Evolutionary conservation across 2,797 vertebrate genomes (phyloP).

Genomic region (Austrolebias charrua): DNA sequence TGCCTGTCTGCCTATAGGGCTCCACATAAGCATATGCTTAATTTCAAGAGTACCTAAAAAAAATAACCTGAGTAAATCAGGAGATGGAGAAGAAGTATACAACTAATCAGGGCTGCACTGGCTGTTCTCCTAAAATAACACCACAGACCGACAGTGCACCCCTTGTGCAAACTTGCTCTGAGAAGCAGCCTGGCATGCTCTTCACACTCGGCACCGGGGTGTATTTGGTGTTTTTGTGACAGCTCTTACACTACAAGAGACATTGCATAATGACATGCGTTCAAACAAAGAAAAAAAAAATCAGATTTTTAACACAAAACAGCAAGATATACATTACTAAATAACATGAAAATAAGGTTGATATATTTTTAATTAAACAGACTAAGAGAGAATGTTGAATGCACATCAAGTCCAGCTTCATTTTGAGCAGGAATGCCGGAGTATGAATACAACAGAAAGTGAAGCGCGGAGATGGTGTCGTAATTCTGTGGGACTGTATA

Average conservation of each 20-base stretch:
- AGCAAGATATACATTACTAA: background rate
- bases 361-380: background rate
- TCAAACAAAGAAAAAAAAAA: background rate
- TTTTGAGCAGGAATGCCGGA: background rate
- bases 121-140: slow-evolving; percentile 7
- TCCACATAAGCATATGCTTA: background rate
- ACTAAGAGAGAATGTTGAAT: background rate
- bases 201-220: background rate
- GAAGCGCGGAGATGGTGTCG: background rate
- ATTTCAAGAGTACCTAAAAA: background rate
- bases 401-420: background rate
- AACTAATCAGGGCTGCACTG: slow-evolving; percentile 3
- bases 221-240: slow-evolving; percentile 7
- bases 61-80: background rate
- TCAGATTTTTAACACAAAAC: background rate
- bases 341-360: background rate
- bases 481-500: background rate
- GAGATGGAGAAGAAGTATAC: background rate
- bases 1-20: background rate
- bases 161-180: slow-evolving; percentile 2
- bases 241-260: slow-evolving; percentile 2
- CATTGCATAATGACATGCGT: slow-evolving; percentile 4
- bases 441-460: background rate
- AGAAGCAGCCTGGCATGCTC: background rate
- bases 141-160: background rate